phyloP scores from a whole-genome alignment of 2,113 vertebrate species.

The Calyptomena viridis region DNA sequence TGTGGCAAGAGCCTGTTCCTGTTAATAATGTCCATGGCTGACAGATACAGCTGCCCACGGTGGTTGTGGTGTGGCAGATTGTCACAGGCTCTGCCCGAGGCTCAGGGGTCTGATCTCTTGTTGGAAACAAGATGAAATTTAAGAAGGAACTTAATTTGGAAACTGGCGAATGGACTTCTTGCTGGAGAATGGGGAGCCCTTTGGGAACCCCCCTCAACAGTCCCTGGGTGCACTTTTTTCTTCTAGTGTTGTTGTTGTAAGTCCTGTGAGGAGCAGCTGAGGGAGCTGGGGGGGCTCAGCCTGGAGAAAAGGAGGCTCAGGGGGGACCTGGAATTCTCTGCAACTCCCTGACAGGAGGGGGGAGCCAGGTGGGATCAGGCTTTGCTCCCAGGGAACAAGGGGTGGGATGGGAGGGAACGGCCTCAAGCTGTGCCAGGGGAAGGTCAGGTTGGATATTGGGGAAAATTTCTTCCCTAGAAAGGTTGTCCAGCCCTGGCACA shows the following conservation, averaged over 20 bases:
- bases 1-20: not conserved
- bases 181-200: not conserved
- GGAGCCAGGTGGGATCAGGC: too few relatives aligned
- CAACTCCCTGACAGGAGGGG: too few relatives aligned
- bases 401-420: accelerated
- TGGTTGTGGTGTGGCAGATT: accelerated
- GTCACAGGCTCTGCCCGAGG: not conserved
- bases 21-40: not conserved
- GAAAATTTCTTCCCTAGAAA: not conserved
- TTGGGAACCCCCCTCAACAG: not conserved
- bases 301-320: not conserved
- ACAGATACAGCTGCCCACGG: accelerated
- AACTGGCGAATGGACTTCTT: not conserved
- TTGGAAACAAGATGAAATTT: not conserved
- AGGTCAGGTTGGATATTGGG: accelerated
- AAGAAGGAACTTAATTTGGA: not conserved
- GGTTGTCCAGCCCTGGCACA: not conserved
- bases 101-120: not conserved
- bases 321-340: too few relatives aligned
- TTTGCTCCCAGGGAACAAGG: not conserved
- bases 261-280: too few relatives aligned
- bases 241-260: too few relatives aligned
- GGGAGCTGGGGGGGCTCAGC: too few relatives aligned
- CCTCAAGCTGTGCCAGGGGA: accelerated
- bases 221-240: too few relatives aligned